A percentile compares a stretch with the other conserved stretches of the same genome.
Evolutionary conservation across 2,888 invertebrate genomes (phyloP).

Genomic region (Malacosoma neustria): DNA sequence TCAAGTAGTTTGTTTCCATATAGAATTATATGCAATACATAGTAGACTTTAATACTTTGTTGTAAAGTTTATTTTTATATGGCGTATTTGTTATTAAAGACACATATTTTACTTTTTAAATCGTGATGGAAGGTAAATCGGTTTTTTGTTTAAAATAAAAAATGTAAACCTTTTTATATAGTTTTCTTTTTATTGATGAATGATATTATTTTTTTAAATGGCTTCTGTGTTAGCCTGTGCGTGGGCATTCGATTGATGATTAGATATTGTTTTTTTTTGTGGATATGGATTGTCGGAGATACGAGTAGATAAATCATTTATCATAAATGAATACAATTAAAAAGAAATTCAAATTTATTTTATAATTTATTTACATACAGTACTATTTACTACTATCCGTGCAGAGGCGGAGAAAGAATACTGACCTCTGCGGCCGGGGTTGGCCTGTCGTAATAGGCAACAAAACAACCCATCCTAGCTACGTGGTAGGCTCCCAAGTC

Average conservation of each 20-base stretch:
- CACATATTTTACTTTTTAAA: slow-evolving; percentile 9
- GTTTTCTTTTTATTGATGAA: neutral
- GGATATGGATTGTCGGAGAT: no score
- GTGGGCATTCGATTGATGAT: neutral
- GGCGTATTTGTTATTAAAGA: slow-evolving; percentile 2
- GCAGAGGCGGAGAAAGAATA: no score
- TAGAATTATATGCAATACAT: neutral
- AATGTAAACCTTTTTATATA: slow-evolving; percentile 2
- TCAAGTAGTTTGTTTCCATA: slow-evolving; percentile 35
- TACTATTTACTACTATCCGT: no score
- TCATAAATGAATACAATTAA: no score
- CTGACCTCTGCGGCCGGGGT: no score
- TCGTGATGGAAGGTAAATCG: slow-evolving; percentile 7
- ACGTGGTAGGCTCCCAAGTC: no score
- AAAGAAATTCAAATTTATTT: no score
- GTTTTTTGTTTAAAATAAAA: slow-evolving; percentile 3
- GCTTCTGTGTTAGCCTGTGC: neutral
- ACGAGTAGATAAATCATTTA: no score
- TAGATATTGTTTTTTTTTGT: neutral
- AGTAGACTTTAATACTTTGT: neutral
- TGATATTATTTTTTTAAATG: neutral
- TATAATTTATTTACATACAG: no score
- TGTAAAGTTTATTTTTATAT: neutral
- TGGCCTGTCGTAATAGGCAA: no score
- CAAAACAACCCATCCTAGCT: no score